Base-by-base conservation (phyloP, 2,797 vertebrate genomes). In the Bovichtus diacanthus region DNA sequence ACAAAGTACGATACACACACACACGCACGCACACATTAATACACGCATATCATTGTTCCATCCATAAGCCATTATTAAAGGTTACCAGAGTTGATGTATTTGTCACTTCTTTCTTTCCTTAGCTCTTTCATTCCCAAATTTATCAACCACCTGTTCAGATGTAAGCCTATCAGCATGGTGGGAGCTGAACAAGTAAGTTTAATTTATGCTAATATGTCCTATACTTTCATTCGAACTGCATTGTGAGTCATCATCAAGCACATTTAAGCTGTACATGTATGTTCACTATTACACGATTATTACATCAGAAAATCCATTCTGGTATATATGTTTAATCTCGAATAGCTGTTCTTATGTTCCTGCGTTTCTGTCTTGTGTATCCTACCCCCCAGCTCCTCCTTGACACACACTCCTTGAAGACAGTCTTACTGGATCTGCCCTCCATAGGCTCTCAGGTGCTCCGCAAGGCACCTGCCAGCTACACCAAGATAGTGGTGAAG, bases 61-160 rank as follows among this genome's bases (percentile, higher is more conserved):
- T 49, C 0, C 19, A 9, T 64, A 10, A 49, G 5, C 18, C 7
- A 15, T 9, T 47, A 31, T 38, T 25, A 11, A 67, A 61, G 6
- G 18, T 69, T 63, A 13, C 36, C 38, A 2, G 21, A 49, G 16
- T 31, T 88, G 1, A 83, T 61, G 3, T 70, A 34, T 78, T 62
- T 83, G 6, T 67, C 9, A 8, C 16, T 31, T 75, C 3, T 78
- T 29, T 80, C 18, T 73, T 59, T 77, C 85, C 80, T 72, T 90
- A 99, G 98, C 92, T 98, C 97, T 76, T 99, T 99, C 91, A 99
- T 99, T 90, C 98, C 98, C 60, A 99, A 99, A 87, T 99, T 99
- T 91, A 99, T 99, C 93, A 99, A 98, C 91, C 98, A 99, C 82
- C 94, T 99, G 78, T 99, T 99, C 92, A 96, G 98, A 88, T 99